Evolutionary conservation across 2,888 invertebrate species (phyloP).

Genomic region (Deilephila elpenor): DNA sequence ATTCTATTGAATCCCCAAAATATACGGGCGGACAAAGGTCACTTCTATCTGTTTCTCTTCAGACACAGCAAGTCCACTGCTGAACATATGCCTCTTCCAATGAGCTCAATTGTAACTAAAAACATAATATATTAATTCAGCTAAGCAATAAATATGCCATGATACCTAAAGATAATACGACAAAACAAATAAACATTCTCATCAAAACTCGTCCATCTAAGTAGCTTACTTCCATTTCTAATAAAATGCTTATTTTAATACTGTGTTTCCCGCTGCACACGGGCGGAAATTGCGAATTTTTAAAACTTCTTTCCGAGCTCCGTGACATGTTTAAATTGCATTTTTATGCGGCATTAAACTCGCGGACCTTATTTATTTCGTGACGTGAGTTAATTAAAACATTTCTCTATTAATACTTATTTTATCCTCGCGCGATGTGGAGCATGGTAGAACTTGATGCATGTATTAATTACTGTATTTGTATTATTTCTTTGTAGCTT

Average conservation of each 20-base stretch:
- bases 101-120: no score
- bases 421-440: constrained; percentile 13
- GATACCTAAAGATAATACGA: neutral
- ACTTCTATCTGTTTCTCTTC: no score
- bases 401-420: constrained; percentile 24
- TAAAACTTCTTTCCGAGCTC: constrained; percentile 36
- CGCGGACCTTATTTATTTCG: constrained; percentile 27
- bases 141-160: no score
- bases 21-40: no score
- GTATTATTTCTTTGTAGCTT: no score
- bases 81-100: no score
- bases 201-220: constrained; percentile 28
- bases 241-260: constrained; percentile 30
- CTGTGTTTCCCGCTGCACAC: constrained; percentile 39
- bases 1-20: no score
- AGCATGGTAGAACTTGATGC: neutral
- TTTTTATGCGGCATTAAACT: constrained; percentile 40
- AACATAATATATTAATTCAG: no score
- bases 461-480: neutral
- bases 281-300: constrained; percentile 42
- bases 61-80: no score
- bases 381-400: constrained; percentile 32
- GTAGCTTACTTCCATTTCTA: constrained; percentile 29
- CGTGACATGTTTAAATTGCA: constrained; percentile 46
- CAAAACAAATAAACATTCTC: constrained; percentile 30